Evolutionary conservation across 2,113 vertebrate genomes (phyloP).

Genomic region (Vimba vimba): DNA sequence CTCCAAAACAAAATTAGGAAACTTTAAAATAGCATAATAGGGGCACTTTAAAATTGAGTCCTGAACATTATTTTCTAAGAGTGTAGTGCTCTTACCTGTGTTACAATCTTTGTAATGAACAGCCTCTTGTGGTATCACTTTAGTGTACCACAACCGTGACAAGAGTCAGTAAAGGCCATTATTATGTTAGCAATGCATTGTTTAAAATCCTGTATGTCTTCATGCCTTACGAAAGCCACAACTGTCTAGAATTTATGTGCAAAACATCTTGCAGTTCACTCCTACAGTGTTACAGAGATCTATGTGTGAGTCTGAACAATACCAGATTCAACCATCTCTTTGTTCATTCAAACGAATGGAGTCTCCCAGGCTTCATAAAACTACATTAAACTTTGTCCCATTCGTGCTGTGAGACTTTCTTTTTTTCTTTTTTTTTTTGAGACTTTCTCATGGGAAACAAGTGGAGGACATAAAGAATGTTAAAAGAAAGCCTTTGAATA

Average conservation of each 20-base stretch:
- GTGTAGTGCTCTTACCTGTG: background rate
- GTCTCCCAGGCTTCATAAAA: slow-evolving; percentile 2
- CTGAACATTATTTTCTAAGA: too few relatives aligned
- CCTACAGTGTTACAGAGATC: slow-evolving; percentile 52
- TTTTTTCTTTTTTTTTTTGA: too few relatives aligned
- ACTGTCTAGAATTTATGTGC: background rate
- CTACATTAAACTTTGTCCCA: background rate
- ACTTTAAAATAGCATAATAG: too few relatives aligned
- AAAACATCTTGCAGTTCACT: background rate
- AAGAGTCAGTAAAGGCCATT: background rate
- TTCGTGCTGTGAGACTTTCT: slow-evolving; percentile 27
- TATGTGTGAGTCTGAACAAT: slow-evolving; percentile 43
- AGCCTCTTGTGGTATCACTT: background rate
- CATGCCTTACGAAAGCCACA: background rate
- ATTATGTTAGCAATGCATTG: background rate
- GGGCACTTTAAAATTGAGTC: too few relatives aligned
- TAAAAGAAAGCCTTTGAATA: background rate
- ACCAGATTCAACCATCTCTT: slow-evolving; percentile 33
- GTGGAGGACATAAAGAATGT: background rate
- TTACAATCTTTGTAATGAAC: background rate
- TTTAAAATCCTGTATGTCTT: slow-evolving; percentile 32
- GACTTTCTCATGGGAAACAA: slow-evolving; percentile 49
- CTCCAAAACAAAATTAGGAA: too few relatives aligned
- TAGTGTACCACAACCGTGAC: slow-evolving; percentile 11
- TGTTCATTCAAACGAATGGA: slow-evolving; percentile 51